Conservation (phyloP, 92 coral and sea anemone genomes). For the Zoanthus sansibaricus region DNA sequence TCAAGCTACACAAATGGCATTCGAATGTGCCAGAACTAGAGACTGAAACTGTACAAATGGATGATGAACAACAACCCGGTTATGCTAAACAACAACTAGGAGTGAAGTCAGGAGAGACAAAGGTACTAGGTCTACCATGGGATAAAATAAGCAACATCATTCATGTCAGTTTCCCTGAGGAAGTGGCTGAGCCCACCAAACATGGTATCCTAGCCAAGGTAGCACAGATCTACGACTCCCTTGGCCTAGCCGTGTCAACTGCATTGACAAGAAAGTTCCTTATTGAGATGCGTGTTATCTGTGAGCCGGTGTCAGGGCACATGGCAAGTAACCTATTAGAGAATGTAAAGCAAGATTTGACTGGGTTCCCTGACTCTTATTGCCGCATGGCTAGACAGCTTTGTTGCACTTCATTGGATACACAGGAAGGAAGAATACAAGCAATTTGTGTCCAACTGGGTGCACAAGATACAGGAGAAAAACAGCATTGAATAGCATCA, state of each 20-base stretch:
- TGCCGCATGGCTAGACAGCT: conserved; percentile 47
- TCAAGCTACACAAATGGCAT: no score
- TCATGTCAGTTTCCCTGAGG: no score
- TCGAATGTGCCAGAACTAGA: no score
- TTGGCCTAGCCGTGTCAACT: conserved; percentile 70
- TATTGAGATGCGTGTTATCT: conserved; percentile 70
- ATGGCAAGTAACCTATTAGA: no score
- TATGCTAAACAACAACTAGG: not conserved
- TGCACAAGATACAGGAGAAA: conserved; percentile 56
- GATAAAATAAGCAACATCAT: not conserved
- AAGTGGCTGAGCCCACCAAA: no score
- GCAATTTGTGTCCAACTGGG: conserved; percentile 77
- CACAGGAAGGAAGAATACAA: not conserved
- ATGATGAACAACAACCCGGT: not conserved
- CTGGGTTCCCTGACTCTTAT: conserved; percentile 64
- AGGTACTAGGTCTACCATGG: conserved; percentile 54
- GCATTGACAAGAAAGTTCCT: conserved; percentile 63
- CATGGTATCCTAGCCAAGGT: no score
- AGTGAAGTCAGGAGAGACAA: not conserved
- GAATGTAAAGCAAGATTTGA: conserved; percentile 49
- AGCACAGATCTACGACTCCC: conserved; percentile 34
- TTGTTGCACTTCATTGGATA: not conserved
- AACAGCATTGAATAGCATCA: conserved; percentile 61
- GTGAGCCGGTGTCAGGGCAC: not conserved
- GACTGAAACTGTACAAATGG: conserved; percentile 2